Conservation (phyloP, 2,888 invertebrate species). For the Halictus quadricinctus region DNA sequence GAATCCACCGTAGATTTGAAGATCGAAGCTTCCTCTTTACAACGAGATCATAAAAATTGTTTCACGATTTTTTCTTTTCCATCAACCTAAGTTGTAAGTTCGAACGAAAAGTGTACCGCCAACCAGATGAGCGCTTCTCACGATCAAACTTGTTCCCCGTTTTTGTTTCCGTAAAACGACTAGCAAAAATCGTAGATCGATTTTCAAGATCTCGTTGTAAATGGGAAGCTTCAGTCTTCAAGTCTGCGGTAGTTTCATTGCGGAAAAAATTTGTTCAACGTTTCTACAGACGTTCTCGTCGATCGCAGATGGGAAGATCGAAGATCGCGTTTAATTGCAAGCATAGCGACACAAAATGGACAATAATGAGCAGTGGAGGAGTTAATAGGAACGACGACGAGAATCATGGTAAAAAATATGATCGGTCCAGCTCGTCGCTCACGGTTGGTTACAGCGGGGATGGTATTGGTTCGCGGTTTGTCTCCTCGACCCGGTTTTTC, state of each 20-base stretch:
- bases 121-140: too few relatives aligned
- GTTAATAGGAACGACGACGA: background rate
- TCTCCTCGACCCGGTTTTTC: slow-evolving; percentile 5
- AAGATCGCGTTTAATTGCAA: background rate
- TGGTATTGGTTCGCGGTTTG: slow-evolving; percentile 5
- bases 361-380: background rate
- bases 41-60: too few relatives aligned
- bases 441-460: slow-evolving; percentile 17
- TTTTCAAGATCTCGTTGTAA: background rate
- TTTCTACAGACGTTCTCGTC: background rate
- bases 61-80: too few relatives aligned
- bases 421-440: background rate
- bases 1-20: too few relatives aligned
- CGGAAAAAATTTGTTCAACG: background rate
- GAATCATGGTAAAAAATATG: background rate
- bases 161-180: too few relatives aligned
- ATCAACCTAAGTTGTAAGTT: too few relatives aligned
- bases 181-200: too few relatives aligned
- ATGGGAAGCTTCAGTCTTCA: background rate
- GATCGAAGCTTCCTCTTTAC: too few relatives aligned
- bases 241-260: background rate
- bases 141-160: too few relatives aligned
- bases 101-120: too few relatives aligned
- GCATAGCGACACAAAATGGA: background rate
- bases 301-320: background rate